Evolutionary conservation across 2,888 invertebrate species (phyloP).

Genomic region (Galeopsomyia nigrocyanea): DNA sequence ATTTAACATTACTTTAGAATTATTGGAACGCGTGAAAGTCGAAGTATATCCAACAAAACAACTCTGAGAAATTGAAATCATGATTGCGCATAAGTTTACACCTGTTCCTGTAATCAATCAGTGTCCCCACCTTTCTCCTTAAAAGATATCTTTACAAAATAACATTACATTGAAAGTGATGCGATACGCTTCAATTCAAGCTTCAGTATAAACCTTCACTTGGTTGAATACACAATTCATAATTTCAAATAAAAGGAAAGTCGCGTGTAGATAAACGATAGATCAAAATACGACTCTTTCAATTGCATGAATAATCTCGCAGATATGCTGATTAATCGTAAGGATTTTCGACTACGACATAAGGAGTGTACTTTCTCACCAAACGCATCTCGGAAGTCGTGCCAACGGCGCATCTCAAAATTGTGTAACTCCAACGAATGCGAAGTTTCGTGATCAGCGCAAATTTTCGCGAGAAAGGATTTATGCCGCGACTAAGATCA

Average conservation of each 20-base stretch:
- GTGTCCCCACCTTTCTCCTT: too few relatives aligned
- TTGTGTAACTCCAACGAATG: conserved; percentile 9
- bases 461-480: conserved; percentile 22
- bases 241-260: background rate
- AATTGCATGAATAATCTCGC: conserved; percentile 11
- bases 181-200: too few relatives aligned
- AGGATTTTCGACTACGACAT: background rate
- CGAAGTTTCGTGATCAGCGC: conserved; percentile 13
- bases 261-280: conserved; percentile 10
- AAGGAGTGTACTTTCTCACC: background rate
- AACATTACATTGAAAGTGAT: too few relatives aligned
- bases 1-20: too few relatives aligned
- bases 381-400: conserved; percentile 15
- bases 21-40: too few relatives aligned
- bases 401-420: background rate
- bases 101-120: too few relatives aligned
- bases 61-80: too few relatives aligned
- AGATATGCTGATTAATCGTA: background rate
- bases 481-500: conserved; percentile 8
- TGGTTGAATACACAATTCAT: too few relatives aligned
- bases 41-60: too few relatives aligned
- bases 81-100: too few relatives aligned
- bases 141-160: too few relatives aligned
- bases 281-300: conserved; percentile 18
- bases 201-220: too few relatives aligned